These are phyloP conservation scores for Aplocera efformata DNA, from an alignment of 2,888 invertebrate genomes.

Conservation along the genomic window DNA sequence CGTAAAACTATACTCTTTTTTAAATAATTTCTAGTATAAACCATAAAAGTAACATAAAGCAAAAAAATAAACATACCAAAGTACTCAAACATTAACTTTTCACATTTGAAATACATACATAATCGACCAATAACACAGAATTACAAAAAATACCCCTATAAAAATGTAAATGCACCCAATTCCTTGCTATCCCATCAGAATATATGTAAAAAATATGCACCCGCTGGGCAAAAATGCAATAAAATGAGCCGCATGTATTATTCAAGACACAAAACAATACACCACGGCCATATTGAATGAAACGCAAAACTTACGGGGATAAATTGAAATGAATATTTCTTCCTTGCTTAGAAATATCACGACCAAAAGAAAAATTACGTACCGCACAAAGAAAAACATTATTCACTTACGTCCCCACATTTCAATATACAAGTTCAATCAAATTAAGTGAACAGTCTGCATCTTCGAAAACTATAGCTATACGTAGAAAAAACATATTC, in stretches of 20 bases:
- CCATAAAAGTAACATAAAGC: too few species aligned
- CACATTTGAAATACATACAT: conserved; percentile 6
- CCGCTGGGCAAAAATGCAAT: conserved; percentile 61
- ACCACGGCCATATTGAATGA: conserved; percentile 52
- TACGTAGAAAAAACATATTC: too few species aligned
- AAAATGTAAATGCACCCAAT: conserved; percentile 62
- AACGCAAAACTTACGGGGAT: conserved; percentile 35
- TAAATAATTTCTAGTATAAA: too few species aligned
- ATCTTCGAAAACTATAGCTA: conserved; percentile 10
- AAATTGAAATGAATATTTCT: conserved; percentile 34
- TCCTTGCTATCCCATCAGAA: conserved; percentile 40
- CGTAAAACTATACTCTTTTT: too few species aligned
- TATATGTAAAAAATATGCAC: conserved; percentile 72
- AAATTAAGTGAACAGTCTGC: conserved; percentile 20
- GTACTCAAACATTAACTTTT: too few species aligned
- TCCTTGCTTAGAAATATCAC: conserved; percentile 2
- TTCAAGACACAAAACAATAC: conserved; percentile 69
- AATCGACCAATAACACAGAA: conserved; percentile 30
- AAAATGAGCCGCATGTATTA: conserved; percentile 65
- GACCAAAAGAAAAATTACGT: conserved; percentile 9
- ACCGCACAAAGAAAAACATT: conserved; percentile 12
- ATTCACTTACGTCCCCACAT: conserved; percentile 15
- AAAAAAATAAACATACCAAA: too few species aligned
- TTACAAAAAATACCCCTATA: conserved; percentile 43
- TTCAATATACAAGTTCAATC: conserved; percentile 24